These are phyloP conservation scores for Phyto melanocephala DNA, from an alignment of 2,888 invertebrate species.

Conservation along the genomic window DNA sequence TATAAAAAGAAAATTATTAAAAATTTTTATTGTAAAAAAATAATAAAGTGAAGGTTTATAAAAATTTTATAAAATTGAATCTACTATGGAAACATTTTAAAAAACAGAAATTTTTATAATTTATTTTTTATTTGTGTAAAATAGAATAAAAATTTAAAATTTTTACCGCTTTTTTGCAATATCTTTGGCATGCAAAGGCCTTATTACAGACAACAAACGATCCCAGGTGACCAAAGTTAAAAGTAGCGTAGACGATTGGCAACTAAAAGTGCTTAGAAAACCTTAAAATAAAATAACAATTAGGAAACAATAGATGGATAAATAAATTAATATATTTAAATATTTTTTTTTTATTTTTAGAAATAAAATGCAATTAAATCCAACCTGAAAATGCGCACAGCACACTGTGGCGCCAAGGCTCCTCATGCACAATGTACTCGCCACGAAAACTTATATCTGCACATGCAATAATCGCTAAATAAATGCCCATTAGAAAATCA, in stretches of 20 bases:
- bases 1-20: too few relatives aligned
- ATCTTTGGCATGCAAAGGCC: slow-evolving; percentile 79
- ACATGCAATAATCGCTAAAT: slow-evolving; percentile 81
- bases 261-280: slow-evolving; percentile 82
- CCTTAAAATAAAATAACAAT: slow-evolving; percentile 75
- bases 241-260: slow-evolving; percentile 82
- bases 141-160: too few relatives aligned
- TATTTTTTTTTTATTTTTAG: neutral
- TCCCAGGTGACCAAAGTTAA: slow-evolving; percentile 83
- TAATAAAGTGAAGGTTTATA: too few relatives aligned
- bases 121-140: too few relatives aligned
- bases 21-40: too few relatives aligned
- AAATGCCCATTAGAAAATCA: slow-evolving; percentile 83
- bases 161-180: slow-evolving; percentile 72
- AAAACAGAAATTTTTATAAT: too few relatives aligned
- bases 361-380: too few relatives aligned
- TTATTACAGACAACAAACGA: slow-evolving; percentile 82
- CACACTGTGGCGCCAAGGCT: slow-evolving; percentile 81
- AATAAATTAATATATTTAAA: neutral
- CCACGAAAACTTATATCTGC: slow-evolving; percentile 81
- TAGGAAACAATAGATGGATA: too few relatives aligned
- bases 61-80: too few relatives aligned
- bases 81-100: too few relatives aligned
- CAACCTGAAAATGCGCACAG: slow-evolving; percentile 81
- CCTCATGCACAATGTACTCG: slow-evolving; percentile 81